Evolutionary conservation across 2,888 invertebrate genomes (phyloP).

Genomic region (Suillia variegata): DNA sequence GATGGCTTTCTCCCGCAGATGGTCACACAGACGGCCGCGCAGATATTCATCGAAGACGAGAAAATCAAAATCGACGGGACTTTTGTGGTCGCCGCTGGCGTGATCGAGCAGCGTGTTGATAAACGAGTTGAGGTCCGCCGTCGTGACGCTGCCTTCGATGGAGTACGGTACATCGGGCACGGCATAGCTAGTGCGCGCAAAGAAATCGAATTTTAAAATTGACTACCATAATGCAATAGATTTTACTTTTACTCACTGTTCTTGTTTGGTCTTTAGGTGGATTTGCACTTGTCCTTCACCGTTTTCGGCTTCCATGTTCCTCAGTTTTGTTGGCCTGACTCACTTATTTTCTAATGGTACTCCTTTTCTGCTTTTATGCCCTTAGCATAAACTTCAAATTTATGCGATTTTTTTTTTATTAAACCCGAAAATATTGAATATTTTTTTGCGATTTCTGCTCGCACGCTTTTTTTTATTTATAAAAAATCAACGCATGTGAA

Average conservation of each 20-base stretch:
- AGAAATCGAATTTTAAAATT: too few species aligned
- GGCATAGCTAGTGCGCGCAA: conserved; percentile 80
- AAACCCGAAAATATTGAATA: too few species aligned
- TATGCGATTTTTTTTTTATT: too few species aligned
- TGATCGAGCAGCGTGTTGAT: conserved; percentile 74
- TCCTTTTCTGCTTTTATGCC: conserved; percentile 3
- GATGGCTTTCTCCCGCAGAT: conserved; percentile 75
- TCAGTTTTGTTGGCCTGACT: too few species aligned
- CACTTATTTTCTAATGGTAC: too few species aligned
- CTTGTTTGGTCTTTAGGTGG: conserved; percentile 79
- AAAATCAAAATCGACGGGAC: conserved; percentile 79
- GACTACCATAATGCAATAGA: neutral
- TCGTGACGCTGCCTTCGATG: conserved; percentile 74
- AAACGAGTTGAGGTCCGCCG: conserved; percentile 75
- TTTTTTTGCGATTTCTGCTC: too few species aligned
- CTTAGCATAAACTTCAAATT: too few species aligned
- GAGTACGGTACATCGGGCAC: conserved; percentile 85
- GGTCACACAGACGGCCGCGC: conserved; percentile 68
- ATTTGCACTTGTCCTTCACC: conserved; percentile 74
- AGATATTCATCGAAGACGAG: conserved; percentile 84
- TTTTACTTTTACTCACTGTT: conserved; percentile 69
- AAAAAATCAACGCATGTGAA: too few species aligned
- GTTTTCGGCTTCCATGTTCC: conserved; percentile 58
- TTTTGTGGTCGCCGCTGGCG: conserved; percentile 21
- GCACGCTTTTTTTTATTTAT: too few species aligned